Conservation (phyloP, 1,140 invertebrate genomes). For the Apis laboriosa region DNA sequence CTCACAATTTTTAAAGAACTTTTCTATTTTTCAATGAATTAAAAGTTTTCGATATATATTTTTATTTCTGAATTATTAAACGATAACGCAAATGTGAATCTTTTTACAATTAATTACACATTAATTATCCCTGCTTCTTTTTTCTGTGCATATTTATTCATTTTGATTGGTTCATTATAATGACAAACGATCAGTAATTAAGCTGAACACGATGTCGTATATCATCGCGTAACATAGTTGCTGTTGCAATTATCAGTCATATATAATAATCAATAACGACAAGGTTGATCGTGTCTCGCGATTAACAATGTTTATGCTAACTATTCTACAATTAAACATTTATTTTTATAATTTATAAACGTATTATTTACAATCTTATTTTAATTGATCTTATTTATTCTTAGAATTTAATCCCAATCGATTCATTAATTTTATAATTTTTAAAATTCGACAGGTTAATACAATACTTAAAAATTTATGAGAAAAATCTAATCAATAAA, state of each 20-base stretch:
- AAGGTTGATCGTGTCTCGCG: not conserved
- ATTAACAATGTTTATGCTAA: slow-evolving; percentile 10
- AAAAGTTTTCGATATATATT: no score
- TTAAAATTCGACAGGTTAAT: no score
- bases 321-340: slow-evolving; percentile 22
- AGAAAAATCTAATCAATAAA: no score
- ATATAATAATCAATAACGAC: slow-evolving; percentile 11
- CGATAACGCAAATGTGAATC: no score
- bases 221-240: not conserved
- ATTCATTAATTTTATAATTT: no score
- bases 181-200: slow-evolving; percentile 43
- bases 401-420: no score
- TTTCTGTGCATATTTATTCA: not conserved
- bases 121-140: not conserved
- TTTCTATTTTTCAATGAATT: no score
- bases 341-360: no score
- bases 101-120: slow-evolving; percentile 3
- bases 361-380: no score
- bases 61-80: not conserved
- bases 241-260: slow-evolving; percentile 32
- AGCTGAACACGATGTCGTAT: not conserved
- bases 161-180: slow-evolving; percentile 17
- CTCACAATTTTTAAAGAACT: no score
- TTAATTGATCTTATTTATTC: not conserved
- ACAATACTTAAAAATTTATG: no score